Percentiles rank a stretch among this genome's conserved stretches.
These are phyloP conservation scores for Rhodeus uyekii DNA, from an alignment of 2,797 vertebrate genomes.

Conservation along the genomic window DNA sequence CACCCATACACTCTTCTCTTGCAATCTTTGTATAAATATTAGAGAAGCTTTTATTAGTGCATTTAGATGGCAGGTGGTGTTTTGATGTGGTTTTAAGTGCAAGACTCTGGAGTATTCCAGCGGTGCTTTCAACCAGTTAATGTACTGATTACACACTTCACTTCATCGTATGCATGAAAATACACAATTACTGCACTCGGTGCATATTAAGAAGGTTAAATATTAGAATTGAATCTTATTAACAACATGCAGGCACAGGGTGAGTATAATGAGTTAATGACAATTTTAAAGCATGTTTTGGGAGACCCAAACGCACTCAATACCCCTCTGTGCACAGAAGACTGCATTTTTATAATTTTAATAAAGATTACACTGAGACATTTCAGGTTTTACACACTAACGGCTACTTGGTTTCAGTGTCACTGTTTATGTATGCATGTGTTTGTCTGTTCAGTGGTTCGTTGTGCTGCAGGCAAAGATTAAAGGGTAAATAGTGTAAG, in stretches of 20 bases:
- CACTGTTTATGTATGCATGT: background rate
- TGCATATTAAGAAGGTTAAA: conserved; percentile 4
- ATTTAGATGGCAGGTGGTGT: conserved; percentile 15
- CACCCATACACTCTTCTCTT: background rate
- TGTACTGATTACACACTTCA: conserved; percentile 28
- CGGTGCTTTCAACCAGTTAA: conserved; percentile 12
- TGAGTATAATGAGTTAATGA: background rate
- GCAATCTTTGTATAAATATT: background rate
- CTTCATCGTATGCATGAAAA: conserved; percentile 31
- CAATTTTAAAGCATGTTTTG: background rate
- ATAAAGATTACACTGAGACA: background rate
- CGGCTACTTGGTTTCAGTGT: background rate
- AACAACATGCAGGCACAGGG: background rate
- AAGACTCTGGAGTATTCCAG: conserved; percentile 29
- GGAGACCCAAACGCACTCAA: background rate
- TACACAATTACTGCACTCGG: conserved; percentile 5
- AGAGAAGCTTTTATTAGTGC: background rate
- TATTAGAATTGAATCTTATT: conserved; percentile 11
- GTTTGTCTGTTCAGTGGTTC: background rate
- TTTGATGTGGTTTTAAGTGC: conserved; percentile 16
- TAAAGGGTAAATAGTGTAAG: background rate
- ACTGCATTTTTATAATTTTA: background rate
- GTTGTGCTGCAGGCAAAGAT: background rate
- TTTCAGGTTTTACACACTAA: background rate
- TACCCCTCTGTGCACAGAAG: background rate